Evolutionary conservation across 1,140 invertebrate genomes (phyloP), one percentile per base, ranked within the genome.

Genomic region (Helicorthomorpha holstii): DNA sequence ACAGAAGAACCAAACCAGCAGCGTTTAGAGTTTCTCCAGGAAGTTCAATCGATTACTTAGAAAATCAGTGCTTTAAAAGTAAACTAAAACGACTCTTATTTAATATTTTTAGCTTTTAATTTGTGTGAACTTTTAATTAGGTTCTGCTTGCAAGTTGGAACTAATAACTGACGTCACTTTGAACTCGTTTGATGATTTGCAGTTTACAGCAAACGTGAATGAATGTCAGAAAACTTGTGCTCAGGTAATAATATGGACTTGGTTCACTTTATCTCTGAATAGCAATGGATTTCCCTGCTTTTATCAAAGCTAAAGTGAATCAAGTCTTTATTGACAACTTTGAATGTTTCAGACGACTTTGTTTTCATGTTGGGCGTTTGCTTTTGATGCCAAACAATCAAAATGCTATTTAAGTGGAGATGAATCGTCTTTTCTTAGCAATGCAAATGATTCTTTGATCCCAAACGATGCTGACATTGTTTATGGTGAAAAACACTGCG

Each of bases 51-150:
- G 70, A 74, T 54, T 75, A 75, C 52, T 58, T 75, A 19, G 73
- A 75, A 58, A 75, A 75, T 56, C 71, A 74, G 57, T 75, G 73
- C 55, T 68, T 62, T 14, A 62, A 61, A 54, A 56, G 64, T 65
- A 61, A 59, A 57, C 51, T 16, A n/a, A 27, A 26, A 14, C 24
- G 23, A 54, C 1, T 25, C 27, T 59, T 29, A 26, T 51, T 51
- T 7, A 34, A 25, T 41, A 48, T 49, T 51, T 54, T 38, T 50
- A 73, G 71, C 63, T 48, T 61, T 73, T 4, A 68, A 69, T 1
- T 69, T 71, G 49, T 73, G 71, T 56, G 63, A 16, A 16, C 29
- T 34, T 16, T 34, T 34, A 34, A 34, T 7, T 16, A 16, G 16
- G 29, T 34, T 7, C 29, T 34, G 29, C 29, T 34, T 34, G 29